Conservation (phyloP, 92 coral and sea anemone genomes). For the Bergia sp. region DNA sequence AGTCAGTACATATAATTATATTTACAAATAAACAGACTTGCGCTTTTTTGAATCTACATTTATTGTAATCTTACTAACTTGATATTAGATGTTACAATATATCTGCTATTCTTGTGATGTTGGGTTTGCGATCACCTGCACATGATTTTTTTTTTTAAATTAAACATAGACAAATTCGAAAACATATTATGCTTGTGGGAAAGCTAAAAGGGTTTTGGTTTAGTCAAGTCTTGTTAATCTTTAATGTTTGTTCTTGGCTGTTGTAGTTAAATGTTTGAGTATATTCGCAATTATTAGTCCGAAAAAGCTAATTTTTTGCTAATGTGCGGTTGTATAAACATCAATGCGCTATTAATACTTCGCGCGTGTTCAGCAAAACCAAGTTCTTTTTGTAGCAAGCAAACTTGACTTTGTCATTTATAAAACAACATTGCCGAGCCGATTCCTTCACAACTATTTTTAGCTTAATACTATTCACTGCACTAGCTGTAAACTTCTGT, state of each 20-base stretch:
- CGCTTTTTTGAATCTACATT: too few species aligned
- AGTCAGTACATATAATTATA: too few species aligned
- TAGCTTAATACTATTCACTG: neutral
- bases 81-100: neutral
- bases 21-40: neutral
- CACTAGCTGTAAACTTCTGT: neutral
- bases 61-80: too few species aligned
- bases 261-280: slow-evolving; percentile 60
- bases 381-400: too few species aligned
- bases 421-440: neutral
- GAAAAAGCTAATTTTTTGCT: slow-evolving; percentile 41
- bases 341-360: neutral
- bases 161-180: slow-evolving; percentile 1
- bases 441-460: neutral
- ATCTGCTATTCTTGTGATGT: neutral
- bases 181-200: slow-evolving; percentile 2
- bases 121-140: neutral
- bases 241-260: slow-evolving; percentile 29
- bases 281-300: slow-evolving; percentile 60
- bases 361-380: slow-evolving; percentile 2
- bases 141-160: too few species aligned
- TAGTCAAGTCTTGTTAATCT: slow-evolving; percentile 15
- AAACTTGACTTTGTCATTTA: neutral
- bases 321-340: slow-evolving; percentile 46
- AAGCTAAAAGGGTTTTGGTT: slow-evolving; percentile 26